Base-by-base conservation (phyloP, 2,797 vertebrate genomes). In the Macrochelys suwanniensis region DNA sequence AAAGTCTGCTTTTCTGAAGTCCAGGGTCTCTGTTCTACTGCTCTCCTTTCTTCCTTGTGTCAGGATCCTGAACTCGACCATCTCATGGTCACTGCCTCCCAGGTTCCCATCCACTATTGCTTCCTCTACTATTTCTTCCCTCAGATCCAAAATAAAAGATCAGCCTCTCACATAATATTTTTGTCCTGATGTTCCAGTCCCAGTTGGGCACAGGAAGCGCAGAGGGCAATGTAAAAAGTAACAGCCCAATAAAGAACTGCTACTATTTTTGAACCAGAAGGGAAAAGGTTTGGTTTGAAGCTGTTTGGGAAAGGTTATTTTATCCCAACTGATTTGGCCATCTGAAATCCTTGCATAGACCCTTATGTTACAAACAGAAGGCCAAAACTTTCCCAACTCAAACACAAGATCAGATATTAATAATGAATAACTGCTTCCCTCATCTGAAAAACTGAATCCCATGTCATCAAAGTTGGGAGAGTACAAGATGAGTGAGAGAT, bases 401-500 rank as follows among this genome's bases (percentile, higher is more conserved):
- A n/a, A 92, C 86, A 53, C 7, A 86, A 90, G 42, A 77, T 15
- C 54, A 94, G 88, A 87, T 74, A 88, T n/a, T 88, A 93, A 88
- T 65, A 88, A 92, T 86, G 6, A 92, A 96, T 53, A 92, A 56
- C 23, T 83, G 11, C 5, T 89, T 95, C 89, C 56, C 53, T 92
- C 50, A 89, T 89, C 77, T 87, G 71, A 94, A 95, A 84, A 87
- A 51, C 88, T 85, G 89, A 3, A 59, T 91, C 37, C 57, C 42
- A 89, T 93, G 28, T 8, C 94, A 50, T 88, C 87, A 89, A 83
- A 95, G 90, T 49, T 80, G 81, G 79, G 83, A 88, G 31, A 10
- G 65, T 76, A 50, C 90, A 95, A 76, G 93, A 93, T 80, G 2
- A 90, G 25, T 80, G 53, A 26, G 87, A 93, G 84, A 93, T 92